These are phyloP conservation scores for Phrynosoma platyrhinos DNA, from an alignment of 2,113 vertebrate species.

Conservation along the genomic window DNA sequence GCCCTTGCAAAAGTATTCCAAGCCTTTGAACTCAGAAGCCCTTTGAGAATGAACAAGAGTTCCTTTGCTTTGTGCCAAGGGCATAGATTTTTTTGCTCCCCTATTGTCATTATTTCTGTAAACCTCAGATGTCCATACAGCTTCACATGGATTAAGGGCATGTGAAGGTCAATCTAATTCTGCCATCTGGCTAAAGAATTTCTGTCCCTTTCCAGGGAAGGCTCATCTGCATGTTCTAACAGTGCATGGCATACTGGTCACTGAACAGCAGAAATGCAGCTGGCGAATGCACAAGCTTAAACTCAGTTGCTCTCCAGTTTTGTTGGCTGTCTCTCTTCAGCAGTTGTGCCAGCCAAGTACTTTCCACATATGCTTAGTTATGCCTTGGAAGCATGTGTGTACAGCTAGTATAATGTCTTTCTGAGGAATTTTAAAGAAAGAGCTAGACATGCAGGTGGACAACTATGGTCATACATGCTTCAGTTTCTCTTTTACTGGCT, in stretches of 20 bases:
- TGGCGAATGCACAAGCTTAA: slow-evolving; percentile 5
- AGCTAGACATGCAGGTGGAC: neutral
- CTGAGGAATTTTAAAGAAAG: neutral
- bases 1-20: neutral
- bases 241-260: neutral
- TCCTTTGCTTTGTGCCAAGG: slow-evolving; percentile 6
- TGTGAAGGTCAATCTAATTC: slow-evolving; percentile 34
- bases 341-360: slow-evolving; percentile 4
- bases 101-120: slow-evolving; percentile 9
- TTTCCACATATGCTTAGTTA: neutral
- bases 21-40: slow-evolving; percentile 19
- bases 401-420: neutral
- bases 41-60: slow-evolving; percentile 5
- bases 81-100: neutral
- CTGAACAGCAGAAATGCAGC: slow-evolving; percentile 16
- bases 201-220: neutral
- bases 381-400: neutral
- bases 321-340: neutral
- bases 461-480: neutral
- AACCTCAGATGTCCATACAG: neutral
- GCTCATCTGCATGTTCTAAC: slow-evolving; percentile 11
- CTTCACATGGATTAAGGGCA: slow-evolving; percentile 20
- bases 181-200: slow-evolving; percentile 27
- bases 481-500: neutral
- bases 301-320: neutral